phyloP scores from a whole-genome alignment of 2,113 vertebrate genomes.

The Anser cygnoides region DNA sequence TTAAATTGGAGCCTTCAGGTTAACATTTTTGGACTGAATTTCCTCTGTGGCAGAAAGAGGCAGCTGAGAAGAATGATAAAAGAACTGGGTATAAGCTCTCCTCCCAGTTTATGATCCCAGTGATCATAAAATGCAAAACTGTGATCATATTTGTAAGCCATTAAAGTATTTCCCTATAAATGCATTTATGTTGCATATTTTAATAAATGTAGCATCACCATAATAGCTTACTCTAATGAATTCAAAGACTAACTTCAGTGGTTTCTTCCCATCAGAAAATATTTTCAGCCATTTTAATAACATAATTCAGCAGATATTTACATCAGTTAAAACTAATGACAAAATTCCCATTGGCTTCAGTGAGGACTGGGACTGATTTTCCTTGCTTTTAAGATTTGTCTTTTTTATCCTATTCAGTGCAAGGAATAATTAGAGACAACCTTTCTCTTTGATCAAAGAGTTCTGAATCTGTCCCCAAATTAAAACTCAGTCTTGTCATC shows the following conservation, averaged over 20 bases:
- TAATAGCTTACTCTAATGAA: neutral
- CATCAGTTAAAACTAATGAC: neutral
- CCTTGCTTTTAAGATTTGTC: neutral
- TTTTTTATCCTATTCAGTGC: neutral
- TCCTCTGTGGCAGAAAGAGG: neutral
- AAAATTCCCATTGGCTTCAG: neutral
- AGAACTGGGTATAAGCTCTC: neutral
- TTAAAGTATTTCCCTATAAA: neutral
- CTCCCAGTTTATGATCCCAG: neutral
- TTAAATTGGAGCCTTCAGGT: constrained; percentile 6
- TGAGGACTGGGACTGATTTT: neutral
- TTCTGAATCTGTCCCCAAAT: neutral
- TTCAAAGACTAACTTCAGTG: neutral
- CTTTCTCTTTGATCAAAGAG: neutral
- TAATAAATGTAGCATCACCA: neutral
- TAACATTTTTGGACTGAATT: neutral
- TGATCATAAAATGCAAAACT: neutral
- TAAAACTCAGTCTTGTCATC: neutral
- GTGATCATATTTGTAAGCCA: neutral
- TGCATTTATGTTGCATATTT: neutral
- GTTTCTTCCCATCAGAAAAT: neutral
- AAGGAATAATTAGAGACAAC: neutral
- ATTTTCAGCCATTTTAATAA: neutral
- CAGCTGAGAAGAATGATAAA: neutral
- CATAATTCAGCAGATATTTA: constrained; percentile 4